These are phyloP conservation scores for Cephus sareptanus DNA, from an alignment of 2,888 invertebrate species.

Conservation along the genomic window DNA sequence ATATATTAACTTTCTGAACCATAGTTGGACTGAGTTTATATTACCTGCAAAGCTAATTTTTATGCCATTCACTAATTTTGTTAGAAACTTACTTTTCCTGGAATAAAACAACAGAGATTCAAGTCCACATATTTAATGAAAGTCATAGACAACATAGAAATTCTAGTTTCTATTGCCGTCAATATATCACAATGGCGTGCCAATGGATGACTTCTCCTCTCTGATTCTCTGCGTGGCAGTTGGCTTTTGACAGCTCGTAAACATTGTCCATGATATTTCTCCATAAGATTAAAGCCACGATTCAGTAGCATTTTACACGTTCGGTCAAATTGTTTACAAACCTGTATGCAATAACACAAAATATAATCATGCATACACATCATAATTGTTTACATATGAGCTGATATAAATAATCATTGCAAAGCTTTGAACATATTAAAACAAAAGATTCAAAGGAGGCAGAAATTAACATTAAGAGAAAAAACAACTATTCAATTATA, in stretches of 20 bases:
- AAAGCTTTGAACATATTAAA: neutral
- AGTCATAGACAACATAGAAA: slow-evolving; percentile 94
- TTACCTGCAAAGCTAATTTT: slow-evolving; percentile 3
- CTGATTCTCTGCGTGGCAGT: slow-evolving; percentile 89
- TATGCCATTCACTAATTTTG: neutral
- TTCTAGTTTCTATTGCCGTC: slow-evolving; percentile 89
- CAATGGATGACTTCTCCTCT: slow-evolving; percentile 84
- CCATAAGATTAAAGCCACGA: slow-evolving; percentile 84
- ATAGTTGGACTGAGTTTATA: neutral
- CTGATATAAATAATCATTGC: neutral
- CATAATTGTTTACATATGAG: neutral
- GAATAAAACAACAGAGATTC: slow-evolving; percentile 90
- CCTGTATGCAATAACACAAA: slow-evolving; percentile 68
- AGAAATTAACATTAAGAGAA: neutral
- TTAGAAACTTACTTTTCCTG: slow-evolving; percentile 79
- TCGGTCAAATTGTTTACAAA: slow-evolving; percentile 81
- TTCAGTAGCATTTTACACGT: slow-evolving; percentile 82
- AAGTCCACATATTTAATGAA: slow-evolving; percentile 89
- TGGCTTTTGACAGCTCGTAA: slow-evolving; percentile 84
- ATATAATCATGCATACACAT: neutral
- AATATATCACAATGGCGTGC: slow-evolving; percentile 91
- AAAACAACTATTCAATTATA: neutral
- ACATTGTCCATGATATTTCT: slow-evolving; percentile 79
- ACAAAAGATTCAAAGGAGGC: neutral
- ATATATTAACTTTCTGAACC: neutral